Evolutionary conservation across 2,113 vertebrate genomes (phyloP).

Genomic region (Chaetops frenatus): DNA sequence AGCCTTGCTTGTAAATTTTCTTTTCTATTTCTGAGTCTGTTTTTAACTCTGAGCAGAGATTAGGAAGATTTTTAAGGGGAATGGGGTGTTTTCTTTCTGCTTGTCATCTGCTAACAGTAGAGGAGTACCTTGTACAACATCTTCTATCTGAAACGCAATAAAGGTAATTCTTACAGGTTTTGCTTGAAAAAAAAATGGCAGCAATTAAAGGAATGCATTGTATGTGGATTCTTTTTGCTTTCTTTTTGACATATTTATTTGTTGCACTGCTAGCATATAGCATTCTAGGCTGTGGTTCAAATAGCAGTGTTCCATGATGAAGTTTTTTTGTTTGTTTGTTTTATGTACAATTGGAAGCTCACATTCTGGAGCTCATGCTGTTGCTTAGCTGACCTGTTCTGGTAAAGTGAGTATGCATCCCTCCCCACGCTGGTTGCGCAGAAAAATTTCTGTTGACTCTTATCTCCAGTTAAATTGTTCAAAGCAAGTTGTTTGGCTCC

Average conservation of each 20-base stretch:
- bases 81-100: background rate
- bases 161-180: background rate
- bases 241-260: background rate
- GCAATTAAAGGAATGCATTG: background rate
- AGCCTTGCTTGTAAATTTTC: background rate
- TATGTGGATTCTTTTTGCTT: background rate
- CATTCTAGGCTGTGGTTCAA: background rate
- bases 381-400: conserved; percentile 30
- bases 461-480: background rate
- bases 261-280: background rate
- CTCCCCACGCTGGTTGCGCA: background rate
- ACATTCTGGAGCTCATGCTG: background rate
- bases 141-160: background rate
- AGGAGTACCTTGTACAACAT: background rate
- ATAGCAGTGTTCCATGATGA: background rate
- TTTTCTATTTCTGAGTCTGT: background rate
- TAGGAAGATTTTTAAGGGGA: background rate
- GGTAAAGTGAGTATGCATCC: background rate
- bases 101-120: background rate
- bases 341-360: background rate
- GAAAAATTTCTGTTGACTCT: background rate
- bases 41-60: background rate
- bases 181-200: background rate
- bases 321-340: background rate
- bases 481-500: background rate